Conservation (phyloP, 2,113 vertebrate genomes). For the Aphelocoma coerulescens region DNA sequence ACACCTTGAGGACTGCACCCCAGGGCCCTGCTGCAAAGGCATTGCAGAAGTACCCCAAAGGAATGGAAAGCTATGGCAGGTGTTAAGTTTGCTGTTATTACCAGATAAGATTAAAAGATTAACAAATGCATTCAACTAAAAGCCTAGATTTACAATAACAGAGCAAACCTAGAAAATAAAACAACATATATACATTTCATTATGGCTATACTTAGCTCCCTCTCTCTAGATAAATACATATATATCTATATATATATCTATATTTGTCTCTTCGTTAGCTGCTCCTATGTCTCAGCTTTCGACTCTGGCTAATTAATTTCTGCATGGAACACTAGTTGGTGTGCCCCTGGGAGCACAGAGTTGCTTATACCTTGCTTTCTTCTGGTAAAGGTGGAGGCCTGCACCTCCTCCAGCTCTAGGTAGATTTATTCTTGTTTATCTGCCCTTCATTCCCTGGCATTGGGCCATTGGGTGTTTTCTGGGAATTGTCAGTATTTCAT, state of each 20-base stretch:
- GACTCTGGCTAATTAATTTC: not conserved
- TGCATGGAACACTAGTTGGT: not conserved
- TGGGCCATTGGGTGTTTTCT: not conserved
- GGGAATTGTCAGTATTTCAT: not conserved
- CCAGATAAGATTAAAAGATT: slow-evolving; percentile 17
- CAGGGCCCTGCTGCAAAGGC: not conserved
- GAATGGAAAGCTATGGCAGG: not conserved
- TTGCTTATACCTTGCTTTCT: not conserved
- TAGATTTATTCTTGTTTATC: not conserved
- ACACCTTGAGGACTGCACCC: not conserved
- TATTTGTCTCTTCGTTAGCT: not conserved
- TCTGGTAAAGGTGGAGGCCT: not conserved
- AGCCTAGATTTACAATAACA: not conserved
- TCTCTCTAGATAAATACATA: not conserved
- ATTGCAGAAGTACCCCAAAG: slow-evolving; percentile 25
- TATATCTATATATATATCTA: too few species aligned
- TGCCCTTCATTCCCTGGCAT: not conserved
- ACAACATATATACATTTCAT: not conserved
- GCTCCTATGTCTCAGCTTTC: not conserved
- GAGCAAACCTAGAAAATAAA: not conserved
- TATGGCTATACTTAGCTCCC: not conserved
- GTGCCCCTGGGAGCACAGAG: not conserved
- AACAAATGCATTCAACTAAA: not conserved
- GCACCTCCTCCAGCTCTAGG: not conserved
- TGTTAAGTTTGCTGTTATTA: not conserved